These are phyloP conservation scores for Rousettus madagascariensis DNA, from an alignment of 2,797 vertebrate species.

Conservation along the genomic window DNA sequence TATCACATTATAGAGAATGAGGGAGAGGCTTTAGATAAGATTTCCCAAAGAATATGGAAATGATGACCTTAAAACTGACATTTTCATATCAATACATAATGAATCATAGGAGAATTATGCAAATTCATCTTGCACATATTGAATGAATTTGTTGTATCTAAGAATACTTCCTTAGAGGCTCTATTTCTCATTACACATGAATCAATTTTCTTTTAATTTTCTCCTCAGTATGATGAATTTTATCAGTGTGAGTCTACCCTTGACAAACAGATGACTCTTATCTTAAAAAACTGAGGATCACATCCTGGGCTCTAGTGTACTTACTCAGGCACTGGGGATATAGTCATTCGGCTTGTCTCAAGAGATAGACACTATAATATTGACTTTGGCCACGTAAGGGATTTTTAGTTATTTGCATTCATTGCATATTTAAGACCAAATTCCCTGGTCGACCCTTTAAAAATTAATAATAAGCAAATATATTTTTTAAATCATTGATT, in stretches of 20 bases:
- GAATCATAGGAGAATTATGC: not conserved
- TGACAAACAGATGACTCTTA: not conserved
- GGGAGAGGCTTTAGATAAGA: not conserved
- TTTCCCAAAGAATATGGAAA: constrained; percentile 17
- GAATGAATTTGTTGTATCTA: not conserved
- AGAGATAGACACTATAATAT: not conserved
- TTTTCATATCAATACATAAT: not conserved
- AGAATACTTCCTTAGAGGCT: not conserved
- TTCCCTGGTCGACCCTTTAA: not conserved
- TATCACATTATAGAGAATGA: not conserved
- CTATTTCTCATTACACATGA: constrained; percentile 15
- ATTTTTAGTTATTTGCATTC: not conserved
- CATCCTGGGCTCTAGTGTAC: not conserved
- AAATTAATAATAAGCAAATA: not conserved
- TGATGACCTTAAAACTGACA: not conserved
- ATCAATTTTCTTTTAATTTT: constrained; percentile 18
- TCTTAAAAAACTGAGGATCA: not conserved
- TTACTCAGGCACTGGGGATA: not conserved
- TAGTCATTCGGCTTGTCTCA: not conserved
- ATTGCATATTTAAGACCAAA: not conserved
- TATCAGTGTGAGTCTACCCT: not conserved
- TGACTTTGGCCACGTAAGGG: not conserved
- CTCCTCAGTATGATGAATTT: not conserved
- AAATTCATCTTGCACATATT: not conserved
- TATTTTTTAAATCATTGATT: not conserved